phyloP scores from a whole-genome alignment of 2,797 vertebrate species.

The Astyanax mexicanus region DNA sequence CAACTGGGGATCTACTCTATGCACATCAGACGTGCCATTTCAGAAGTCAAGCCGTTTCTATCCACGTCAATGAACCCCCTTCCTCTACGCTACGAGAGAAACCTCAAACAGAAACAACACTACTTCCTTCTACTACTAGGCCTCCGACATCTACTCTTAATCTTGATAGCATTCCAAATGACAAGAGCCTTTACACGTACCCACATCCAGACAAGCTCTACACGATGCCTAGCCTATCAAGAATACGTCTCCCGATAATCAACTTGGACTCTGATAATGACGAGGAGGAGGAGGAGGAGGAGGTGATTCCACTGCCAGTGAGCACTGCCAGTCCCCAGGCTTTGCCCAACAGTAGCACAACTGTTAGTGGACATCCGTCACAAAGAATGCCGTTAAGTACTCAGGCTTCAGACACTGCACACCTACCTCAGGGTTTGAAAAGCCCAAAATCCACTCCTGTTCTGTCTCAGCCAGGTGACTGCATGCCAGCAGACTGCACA shows the following conservation, averaged over 20 bases:
- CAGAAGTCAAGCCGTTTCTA: neutral
- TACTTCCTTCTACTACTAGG: neutral
- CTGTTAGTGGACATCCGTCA: neutral
- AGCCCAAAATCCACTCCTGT: neutral
- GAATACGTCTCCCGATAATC: conserved; percentile 13
- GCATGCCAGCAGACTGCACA: neutral
- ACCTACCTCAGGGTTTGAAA: conserved; percentile 41
- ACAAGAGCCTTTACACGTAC: conserved; percentile 61
- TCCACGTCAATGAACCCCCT: conserved; percentile 19
- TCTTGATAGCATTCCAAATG: conserved; percentile 31
- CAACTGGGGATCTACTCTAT: conserved; percentile 60
- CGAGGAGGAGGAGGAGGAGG: too few relatives aligned
- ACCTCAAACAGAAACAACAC: neutral
- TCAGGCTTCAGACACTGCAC: neutral
- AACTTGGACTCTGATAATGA: conserved; percentile 42
- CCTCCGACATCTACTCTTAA: conserved; percentile 23
- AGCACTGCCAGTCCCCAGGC: conserved; percentile 8
- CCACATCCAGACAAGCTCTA: conserved; percentile 65
- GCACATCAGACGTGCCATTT: conserved; percentile 65
- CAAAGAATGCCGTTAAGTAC: neutral
- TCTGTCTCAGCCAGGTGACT: neutral
- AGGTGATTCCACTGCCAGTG: neutral
- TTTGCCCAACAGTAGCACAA: neutral
- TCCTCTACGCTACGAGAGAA: neutral
- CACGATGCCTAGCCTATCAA: conserved; percentile 39